Conservation (phyloP, 2,888 invertebrate species). For the Cantharis flavilabris region DNA sequence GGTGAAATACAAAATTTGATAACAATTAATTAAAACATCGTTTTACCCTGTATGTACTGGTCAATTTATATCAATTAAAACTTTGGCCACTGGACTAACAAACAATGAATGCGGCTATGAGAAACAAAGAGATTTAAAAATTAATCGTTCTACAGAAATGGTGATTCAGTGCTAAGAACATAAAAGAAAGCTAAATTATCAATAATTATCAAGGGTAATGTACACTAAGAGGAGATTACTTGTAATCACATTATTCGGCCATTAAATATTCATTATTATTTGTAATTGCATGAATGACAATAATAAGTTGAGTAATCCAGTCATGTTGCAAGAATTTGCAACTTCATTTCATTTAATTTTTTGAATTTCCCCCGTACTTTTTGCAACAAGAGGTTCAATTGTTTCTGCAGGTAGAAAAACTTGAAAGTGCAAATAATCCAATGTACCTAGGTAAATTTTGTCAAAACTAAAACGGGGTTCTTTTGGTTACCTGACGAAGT, state of each 20-base stretch:
- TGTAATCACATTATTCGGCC: background rate
- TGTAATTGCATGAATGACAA: background rate
- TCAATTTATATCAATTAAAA: background rate
- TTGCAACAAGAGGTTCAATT: background rate
- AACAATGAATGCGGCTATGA: background rate
- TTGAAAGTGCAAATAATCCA: background rate
- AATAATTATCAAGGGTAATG: background rate
- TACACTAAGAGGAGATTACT: background rate
- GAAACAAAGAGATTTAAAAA: background rate
- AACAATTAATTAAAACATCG: background rate
- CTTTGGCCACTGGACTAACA: background rate
- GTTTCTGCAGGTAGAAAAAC: background rate
- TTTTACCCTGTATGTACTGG: background rate
- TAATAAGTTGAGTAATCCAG: background rate
- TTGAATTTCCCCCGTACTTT: background rate
- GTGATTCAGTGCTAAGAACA: background rate
- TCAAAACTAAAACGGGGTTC: background rate
- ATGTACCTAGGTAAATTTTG: too few relatives aligned
- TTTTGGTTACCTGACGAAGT: background rate
- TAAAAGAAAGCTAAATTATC: background rate
- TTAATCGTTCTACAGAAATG: background rate
- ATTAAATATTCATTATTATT: background rate
- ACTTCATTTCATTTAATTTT: background rate
- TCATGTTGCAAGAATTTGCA: background rate
- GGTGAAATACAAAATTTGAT: background rate